Base-by-base conservation (phyloP, 2,113 vertebrate genomes). In the Oriolus oriolus region DNA sequence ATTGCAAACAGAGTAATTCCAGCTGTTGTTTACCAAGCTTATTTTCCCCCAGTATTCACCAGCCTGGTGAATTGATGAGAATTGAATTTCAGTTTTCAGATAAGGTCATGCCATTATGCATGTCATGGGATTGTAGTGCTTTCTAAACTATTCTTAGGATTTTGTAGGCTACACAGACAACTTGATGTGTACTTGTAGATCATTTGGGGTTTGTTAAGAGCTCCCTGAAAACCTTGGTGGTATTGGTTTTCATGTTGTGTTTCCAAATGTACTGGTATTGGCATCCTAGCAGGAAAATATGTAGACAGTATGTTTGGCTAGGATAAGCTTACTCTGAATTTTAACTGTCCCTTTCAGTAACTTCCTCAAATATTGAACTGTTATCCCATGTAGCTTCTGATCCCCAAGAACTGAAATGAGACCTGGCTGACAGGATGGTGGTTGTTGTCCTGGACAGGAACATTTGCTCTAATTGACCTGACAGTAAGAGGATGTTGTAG, bases 251-350 rank as follows among this genome's bases (percentile, higher is more conserved):
- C 24, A 22, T 2, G 0, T 56, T n/a, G 59, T 57, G 31, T 74
- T 35, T 30, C 7, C 23, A 22, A 18, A 30, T 0, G 1, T 47
- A 50, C 41, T 54, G 20, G 2, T 41, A 8, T 30, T 47, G 49
- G 24, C 42, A 22, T 49, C 75, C 26, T 56, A 35, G 42, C 26
- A 64, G 57, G 24, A 56, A 35, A 41, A 64, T 6, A 41, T 26
- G 30, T 13, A n/a, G 26, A 4, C 14, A 35, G 0, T 41, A 18
- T 41, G 9, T 31, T 71, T 64, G 42, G 16, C 57, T 49, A 47
- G 30, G 13, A 11, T 42, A 18, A 11, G 24, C 35, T 39, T 7
- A 42, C 24, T 66, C 16, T 64, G 65, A 42, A 52, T 50, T 44
- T 63, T 69, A 42, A 11, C 15, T 52, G 18, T 44, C 30, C 14